A percentile compares a stretch with the other conserved stretches of the same genome.
These are phyloP conservation scores for Adelphocoris suturalis DNA, from an alignment of 2,888 invertebrate species.

Conservation along the genomic window DNA sequence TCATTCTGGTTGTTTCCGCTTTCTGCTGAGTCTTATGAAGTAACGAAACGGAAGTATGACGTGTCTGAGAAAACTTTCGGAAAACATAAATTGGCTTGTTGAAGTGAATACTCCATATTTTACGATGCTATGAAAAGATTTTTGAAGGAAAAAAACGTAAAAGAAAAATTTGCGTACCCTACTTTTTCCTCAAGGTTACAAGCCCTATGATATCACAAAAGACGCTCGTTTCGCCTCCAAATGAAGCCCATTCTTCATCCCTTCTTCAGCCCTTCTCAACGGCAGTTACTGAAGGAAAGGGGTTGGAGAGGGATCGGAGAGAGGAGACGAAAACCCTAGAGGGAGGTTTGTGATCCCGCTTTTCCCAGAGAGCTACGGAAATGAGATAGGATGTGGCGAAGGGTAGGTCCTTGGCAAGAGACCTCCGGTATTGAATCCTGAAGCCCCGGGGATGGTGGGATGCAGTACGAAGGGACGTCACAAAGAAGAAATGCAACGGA, in stretches of 20 bases:
- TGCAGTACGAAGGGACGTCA: constrained; percentile 11
- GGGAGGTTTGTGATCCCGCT: constrained; percentile 55
- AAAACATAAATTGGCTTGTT: neutral
- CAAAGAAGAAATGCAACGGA: constrained; percentile 24
- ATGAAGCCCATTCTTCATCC: constrained; percentile 67
- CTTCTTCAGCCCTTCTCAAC: neutral
- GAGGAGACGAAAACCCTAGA: constrained; percentile 12
- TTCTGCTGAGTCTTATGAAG: no score
- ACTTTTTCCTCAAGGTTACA: constrained; percentile 40
- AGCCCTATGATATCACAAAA: constrained; percentile 51
- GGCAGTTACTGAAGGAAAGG: constrained; percentile 5
- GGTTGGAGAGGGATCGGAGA: neutral
- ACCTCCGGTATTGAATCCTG: constrained; percentile 59
- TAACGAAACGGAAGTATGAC: no score
- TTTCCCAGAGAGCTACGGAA: constrained; percentile 56
- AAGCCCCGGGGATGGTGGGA: constrained; percentile 12
- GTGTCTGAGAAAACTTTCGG: neutral
- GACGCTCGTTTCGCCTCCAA: constrained; percentile 57
- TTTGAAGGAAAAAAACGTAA: neutral
- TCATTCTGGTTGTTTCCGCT: no score
- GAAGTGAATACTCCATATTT: neutral
- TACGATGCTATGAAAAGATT: neutral
- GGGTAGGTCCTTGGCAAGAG: neutral
- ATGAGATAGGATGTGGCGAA: constrained; percentile 61
- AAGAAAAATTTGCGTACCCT: constrained; percentile 27